phyloP scores from a whole-genome alignment of 2,888 invertebrate species.

The Pardosa pseudoannulata region DNA sequence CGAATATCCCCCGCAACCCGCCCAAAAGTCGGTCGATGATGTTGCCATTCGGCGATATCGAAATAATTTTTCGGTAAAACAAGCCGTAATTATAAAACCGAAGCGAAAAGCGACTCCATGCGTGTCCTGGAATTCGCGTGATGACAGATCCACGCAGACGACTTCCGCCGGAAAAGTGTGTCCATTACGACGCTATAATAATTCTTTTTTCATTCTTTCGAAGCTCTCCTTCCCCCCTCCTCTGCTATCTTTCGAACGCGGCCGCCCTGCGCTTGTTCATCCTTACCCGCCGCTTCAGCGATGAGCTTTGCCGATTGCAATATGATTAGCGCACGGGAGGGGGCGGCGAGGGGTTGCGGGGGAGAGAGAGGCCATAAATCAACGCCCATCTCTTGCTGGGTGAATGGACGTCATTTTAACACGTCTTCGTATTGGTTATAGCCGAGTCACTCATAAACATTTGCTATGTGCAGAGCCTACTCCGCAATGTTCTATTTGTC shows the following conservation, averaged over 20 bases:
- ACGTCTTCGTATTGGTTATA: no score
- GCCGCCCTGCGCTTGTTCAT: neutral
- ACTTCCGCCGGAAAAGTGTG: neutral
- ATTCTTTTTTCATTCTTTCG: neutral
- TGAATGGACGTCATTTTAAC: slow-evolving; percentile 31
- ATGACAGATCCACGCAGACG: neutral
- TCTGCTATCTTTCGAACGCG: neutral
- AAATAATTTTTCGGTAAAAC: no score
- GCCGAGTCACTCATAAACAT: no score
- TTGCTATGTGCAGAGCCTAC: no score
- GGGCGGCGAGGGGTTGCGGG: neutral
- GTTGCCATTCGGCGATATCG: no score
- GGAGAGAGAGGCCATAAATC: slow-evolving; percentile 51
- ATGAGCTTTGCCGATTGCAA: slow-evolving; percentile 62
- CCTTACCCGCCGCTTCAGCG: slow-evolving; percentile 16
- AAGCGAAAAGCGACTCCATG: neutral
- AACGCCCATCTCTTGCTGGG: slow-evolving; percentile 63
- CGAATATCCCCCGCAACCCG: no score
- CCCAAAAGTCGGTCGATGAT: no score
- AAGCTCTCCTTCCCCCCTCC: no score
- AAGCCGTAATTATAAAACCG: no score
- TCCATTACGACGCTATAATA: neutral
- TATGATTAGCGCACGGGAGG: slow-evolving; percentile 49
- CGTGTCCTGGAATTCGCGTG: neutral
- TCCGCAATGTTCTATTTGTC: no score